Base-by-base conservation (phyloP, 2,797 vertebrate species). In the Valencia hispanica region DNA sequence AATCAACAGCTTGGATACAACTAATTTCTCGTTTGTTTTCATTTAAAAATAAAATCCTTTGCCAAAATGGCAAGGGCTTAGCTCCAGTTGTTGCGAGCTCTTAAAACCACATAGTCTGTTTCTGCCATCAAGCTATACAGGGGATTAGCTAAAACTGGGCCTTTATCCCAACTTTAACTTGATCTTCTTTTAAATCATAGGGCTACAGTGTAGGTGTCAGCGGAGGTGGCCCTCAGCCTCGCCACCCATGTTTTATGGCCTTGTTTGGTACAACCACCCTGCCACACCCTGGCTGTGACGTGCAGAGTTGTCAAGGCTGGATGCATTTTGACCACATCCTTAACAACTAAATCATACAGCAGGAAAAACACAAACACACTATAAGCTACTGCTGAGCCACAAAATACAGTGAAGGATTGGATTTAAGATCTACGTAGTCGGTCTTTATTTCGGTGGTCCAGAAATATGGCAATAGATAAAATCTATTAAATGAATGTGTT, bases 21-120 rank as follows among this genome's bases (percentile, higher is more conserved):
- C 70, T 66, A 22, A 2, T 53, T 77, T 59, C 53, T 77, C 17
- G 27, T 83, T 82, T 89, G 74, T 87, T 88, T 88, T 77, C 9
- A 47, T 79, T 87, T 84, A 39, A 84, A 86, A 88, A 87, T 72
- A 82, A 8, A 5, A 55, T 15, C 72, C 65, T 3, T 12, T 69
- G 84, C 84, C 84, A 90, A 85, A 80, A 41, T 66, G n/a, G 8
- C 17, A 53, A n/a, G 48, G 73, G 47, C 51, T 20, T 66, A 18
- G 22, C 20, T 14, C 36, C 53, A 36, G 61, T 73, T 74, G 68
- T 72, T 66, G 0, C n/a, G 72, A 71, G 34, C n/a, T 57, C 70
- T 85, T 71, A 5, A 82, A 91, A 89, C 88, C 87, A 61, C 87
- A 88, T n/a, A 34, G 68, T 83, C 84, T 89, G 86, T 68, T 89